These are phyloP conservation scores for Leptura quadrifasciata DNA, from an alignment of 2,888 invertebrate species.

Conservation along the genomic window DNA sequence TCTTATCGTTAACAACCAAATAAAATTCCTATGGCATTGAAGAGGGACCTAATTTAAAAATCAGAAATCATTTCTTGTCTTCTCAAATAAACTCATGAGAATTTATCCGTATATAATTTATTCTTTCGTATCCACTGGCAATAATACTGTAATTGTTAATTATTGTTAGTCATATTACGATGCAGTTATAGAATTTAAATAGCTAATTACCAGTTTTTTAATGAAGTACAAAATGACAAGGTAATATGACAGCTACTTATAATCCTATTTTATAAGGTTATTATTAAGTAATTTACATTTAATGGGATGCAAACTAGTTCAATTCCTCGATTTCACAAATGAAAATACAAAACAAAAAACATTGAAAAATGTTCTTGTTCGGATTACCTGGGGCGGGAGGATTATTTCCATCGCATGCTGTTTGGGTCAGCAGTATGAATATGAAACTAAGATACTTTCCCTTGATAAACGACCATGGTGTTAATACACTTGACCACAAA, in stretches of 20 bases:
- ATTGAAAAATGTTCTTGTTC: slow-evolving; percentile 4
- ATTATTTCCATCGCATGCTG: slow-evolving; percentile 18
- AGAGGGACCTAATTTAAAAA: neutral
- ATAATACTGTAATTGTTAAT: slow-evolving; percentile 12
- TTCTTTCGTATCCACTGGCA: neutral
- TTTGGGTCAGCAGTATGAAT: neutral
- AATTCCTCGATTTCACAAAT: slow-evolving; percentile 40
- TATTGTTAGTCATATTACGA: slow-evolving; percentile 18
- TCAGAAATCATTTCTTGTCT: neutral
- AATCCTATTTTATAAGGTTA: slow-evolving; percentile 54
- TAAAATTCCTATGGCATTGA: neutral
- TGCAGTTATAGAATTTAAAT: slow-evolving; percentile 24
- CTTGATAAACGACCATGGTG: neutral
- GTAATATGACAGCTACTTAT: slow-evolving; percentile 52
- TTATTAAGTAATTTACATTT: slow-evolving; percentile 56
- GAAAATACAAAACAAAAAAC: slow-evolving; percentile 15
- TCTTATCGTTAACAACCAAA: neutral
- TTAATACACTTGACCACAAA: no score
- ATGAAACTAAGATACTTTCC: neutral
- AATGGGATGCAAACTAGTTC: slow-evolving; percentile 53
- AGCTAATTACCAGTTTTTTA: slow-evolving; percentile 32
- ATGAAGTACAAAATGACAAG: slow-evolving; percentile 44
- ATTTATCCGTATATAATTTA: neutral
- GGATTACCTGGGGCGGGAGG: slow-evolving; percentile 11
- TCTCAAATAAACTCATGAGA: neutral